These are phyloP conservation scores for Amorpha juglandis DNA, from an alignment of 2,888 invertebrate genomes.

Conservation along the genomic window DNA sequence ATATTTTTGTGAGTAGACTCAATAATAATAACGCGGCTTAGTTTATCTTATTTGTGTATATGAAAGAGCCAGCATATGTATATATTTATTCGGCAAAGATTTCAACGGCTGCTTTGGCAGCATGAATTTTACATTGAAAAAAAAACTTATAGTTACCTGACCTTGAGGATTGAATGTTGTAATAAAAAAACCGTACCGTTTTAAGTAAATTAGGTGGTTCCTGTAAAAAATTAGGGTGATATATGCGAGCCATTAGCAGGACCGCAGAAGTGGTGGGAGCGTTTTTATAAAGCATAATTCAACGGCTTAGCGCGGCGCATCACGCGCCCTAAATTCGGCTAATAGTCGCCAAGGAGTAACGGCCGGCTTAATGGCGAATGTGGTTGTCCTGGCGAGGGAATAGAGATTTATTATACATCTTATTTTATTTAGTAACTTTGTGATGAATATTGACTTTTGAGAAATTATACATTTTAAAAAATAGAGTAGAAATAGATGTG, in stretches of 20 bases:
- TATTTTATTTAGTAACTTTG: background rate
- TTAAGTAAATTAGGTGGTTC: background rate
- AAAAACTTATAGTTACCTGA: too few relatives aligned
- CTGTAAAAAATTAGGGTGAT: background rate
- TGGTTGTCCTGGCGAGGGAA: background rate
- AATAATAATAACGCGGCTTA: too few relatives aligned
- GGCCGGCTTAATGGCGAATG: constrained; percentile 7
- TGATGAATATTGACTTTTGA: background rate
- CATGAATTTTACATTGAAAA: too few relatives aligned
- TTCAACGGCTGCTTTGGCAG: too few relatives aligned
- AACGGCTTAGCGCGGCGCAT: constrained; percentile 12
- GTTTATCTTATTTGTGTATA: too few relatives aligned
- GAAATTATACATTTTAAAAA: too few relatives aligned
- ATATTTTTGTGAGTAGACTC: too few relatives aligned
- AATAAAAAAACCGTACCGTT: too few relatives aligned
- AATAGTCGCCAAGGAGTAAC: constrained; percentile 16
- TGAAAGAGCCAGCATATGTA: too few relatives aligned
- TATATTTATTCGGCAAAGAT: too few relatives aligned
- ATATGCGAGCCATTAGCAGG: constrained; percentile 6
- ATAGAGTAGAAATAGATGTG: too few relatives aligned
- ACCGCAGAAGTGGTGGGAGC: background rate
- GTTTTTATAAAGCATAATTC: constrained; percentile 15
- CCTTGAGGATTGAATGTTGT: too few relatives aligned
- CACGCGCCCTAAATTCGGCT: constrained; percentile 15
- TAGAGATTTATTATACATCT: background rate